Base-by-base conservation (phyloP, 2,113 vertebrate species). In the Cairina moschata region DNA sequence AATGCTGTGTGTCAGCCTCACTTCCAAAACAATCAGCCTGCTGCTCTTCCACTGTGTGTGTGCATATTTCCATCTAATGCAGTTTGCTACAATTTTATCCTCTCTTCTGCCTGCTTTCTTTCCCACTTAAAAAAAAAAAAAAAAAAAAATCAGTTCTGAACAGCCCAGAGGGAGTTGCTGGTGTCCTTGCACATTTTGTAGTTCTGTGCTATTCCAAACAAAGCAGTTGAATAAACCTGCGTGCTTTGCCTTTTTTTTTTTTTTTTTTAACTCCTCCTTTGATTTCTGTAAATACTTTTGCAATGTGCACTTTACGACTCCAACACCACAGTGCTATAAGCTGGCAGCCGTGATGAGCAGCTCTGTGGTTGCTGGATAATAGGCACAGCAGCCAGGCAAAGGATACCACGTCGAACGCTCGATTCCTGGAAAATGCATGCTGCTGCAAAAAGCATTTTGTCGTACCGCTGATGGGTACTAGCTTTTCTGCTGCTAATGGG, bases 311-410 rank as follows among this genome's bases (percentile, higher is more conserved):
- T 78, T 50, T 38, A 11, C 60, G 78, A 72, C 54, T 87, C 3
- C 36, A 55, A 31, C 38, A 74, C 42, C 63, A 32, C 32, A 0
- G 0, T 11, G 25, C 78, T 75, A 25, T 63, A 60, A 60, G 65
- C 60, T 84, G 69, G 44, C 67, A 80, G 42, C 0, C 0, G 6
- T 0, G 2, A 44, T 56, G 71, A 69, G 0, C 3, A 2, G 29
- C 68, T 73, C 55, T 80, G 75, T 20, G 50, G 3, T 36, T 52
- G 29, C 26, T 36, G 34, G 25, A 36, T 66, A 71, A 2, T 1
- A 5, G 31, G 14, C 1, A 1, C 58, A 59, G 54, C 2, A 0
- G 23, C 31, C 0, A 2, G 69, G 77, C 20, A 13, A 40, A 31
- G 71, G 20, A 38, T 68, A 29, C 8, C 5, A 16, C 14, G 21